A percentile compares a stretch with the other conserved stretches of the same genome.
Conservation (phyloP, 1,140 invertebrate species). For the Pseudomyrmex sp. region DNA sequence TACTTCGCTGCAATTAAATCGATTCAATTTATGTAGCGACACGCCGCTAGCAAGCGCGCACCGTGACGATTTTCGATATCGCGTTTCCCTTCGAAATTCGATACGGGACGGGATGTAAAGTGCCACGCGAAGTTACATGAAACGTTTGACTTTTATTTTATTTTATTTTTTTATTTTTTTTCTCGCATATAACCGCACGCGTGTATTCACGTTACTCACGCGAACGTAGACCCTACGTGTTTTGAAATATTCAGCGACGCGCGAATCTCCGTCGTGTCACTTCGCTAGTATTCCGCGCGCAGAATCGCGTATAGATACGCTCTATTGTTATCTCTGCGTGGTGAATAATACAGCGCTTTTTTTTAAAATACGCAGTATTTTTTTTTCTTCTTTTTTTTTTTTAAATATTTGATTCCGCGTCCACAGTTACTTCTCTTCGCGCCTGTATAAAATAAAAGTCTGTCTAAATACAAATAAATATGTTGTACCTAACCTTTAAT, state of each 20-base stretch:
- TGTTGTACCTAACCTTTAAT: no score
- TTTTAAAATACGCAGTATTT: neutral
- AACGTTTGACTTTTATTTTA: conserved; percentile 45
- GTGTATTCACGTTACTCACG: conserved; percentile 29
- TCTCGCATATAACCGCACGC: neutral
- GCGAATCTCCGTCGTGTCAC: conserved; percentile 13
- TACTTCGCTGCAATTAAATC: neutral
- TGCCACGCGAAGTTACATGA: neutral
- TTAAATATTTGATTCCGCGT: no score
- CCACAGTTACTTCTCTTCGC: no score
- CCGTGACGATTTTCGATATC: neutral
- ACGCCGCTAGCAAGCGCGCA: neutral
- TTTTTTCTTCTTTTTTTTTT: no score
- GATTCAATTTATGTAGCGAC: neutral
- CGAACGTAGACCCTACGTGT: neutral
- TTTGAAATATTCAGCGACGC: conserved; percentile 38
- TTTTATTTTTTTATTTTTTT: neutral
- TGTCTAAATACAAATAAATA: no score
- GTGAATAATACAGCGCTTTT: conserved; percentile 12
- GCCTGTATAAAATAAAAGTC: no score
- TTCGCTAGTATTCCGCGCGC: conserved; percentile 17
- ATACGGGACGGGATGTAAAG: neutral
- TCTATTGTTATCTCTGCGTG: conserved; percentile 11
- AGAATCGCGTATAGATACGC: neutral
- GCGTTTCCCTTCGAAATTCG: conserved; percentile 16